Conservation (phyloP, 2,888 invertebrate genomes). For the Drosophila colorata region DNA sequence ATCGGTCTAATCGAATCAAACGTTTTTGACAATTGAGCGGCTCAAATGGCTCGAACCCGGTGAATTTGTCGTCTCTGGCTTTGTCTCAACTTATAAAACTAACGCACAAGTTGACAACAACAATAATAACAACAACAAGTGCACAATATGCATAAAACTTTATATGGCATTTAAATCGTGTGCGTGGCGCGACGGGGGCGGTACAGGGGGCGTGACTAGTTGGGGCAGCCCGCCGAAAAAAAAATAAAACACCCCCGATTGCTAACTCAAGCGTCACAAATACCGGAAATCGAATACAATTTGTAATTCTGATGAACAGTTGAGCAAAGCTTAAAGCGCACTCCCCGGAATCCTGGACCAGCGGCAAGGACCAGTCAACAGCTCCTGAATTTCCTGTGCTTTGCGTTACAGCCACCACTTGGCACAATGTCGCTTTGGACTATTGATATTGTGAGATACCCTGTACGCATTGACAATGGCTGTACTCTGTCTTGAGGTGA, state of each 20-base stretch:
- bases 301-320: slow-evolving; percentile 83
- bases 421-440: slow-evolving; percentile 36
- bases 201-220: slow-evolving; percentile 47
- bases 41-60: slow-evolving; percentile 60
- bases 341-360: slow-evolving; percentile 34
- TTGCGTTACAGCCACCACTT: slow-evolving; percentile 24
- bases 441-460: slow-evolving; percentile 12
- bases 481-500: background rate
- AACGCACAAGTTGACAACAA: slow-evolving; percentile 35
- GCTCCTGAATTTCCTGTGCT: slow-evolving; percentile 46
- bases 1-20: slow-evolving; percentile 80
- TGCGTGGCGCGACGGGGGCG: slow-evolving; percentile 4
- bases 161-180: slow-evolving; percentile 77
- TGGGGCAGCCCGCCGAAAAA: slow-evolving; percentile 1
- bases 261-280: slow-evolving; percentile 83
- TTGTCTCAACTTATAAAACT: slow-evolving; percentile 50
- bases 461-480: background rate
- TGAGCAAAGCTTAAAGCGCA: slow-evolving; percentile 68
- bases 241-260: slow-evolving; percentile 37
- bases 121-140: slow-evolving; percentile 55
- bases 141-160: slow-evolving; percentile 75
- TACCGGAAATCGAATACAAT: slow-evolving; percentile 84
- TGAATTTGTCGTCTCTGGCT: slow-evolving; percentile 19
- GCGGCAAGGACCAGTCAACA: slow-evolving; percentile 16
- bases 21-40: slow-evolving; percentile 70